A percentile compares a stretch with the other conserved stretches of the same genome.
These are phyloP conservation scores for Nyctibius grandis DNA, from an alignment of 2,797 vertebrate genomes.

Conservation along the genomic window DNA sequence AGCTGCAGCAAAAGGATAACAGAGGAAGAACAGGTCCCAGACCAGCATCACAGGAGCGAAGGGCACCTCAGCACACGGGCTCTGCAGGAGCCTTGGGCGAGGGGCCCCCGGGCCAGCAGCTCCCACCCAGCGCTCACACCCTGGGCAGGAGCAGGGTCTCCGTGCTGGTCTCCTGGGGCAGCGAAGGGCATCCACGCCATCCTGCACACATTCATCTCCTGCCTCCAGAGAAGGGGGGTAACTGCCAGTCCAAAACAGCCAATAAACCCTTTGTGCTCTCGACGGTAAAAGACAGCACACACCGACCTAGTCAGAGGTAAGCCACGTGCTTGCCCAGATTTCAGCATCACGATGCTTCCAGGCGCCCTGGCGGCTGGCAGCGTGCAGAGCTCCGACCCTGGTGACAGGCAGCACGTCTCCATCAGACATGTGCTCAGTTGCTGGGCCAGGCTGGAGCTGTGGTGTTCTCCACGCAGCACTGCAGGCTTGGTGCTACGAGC, in stretches of 20 bases:
- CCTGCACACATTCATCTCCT: background rate
- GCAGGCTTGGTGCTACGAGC: background rate
- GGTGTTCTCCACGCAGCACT: background rate
- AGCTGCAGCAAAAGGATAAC: background rate
- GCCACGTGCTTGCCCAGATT: too few relatives aligned
- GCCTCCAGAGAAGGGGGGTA: background rate
- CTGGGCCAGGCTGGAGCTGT: background rate
- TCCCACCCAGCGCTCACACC: background rate
- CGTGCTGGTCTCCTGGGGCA: background rate
- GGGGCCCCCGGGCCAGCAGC: background rate
- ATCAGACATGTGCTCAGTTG: rapidly evolving
- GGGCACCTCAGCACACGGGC: rapidly evolving
- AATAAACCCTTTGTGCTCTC: too few relatives aligned
- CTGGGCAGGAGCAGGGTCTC: background rate
- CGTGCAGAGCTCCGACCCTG: rapidly evolving
- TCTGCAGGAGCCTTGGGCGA: background rate
- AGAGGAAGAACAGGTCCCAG: background rate
- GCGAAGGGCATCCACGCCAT: background rate
- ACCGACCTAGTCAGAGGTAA: too few relatives aligned
- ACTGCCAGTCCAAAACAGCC: background rate
- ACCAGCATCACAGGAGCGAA: rapidly evolving
- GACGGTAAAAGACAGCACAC: too few relatives aligned
- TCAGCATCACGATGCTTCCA: rapidly evolving
- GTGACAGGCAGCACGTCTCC: background rate
- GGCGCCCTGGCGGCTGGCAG: background rate